Evolutionary conservation across 1,140 invertebrate species (phyloP).

Genomic region (Anadara kagoshimensis): DNA sequence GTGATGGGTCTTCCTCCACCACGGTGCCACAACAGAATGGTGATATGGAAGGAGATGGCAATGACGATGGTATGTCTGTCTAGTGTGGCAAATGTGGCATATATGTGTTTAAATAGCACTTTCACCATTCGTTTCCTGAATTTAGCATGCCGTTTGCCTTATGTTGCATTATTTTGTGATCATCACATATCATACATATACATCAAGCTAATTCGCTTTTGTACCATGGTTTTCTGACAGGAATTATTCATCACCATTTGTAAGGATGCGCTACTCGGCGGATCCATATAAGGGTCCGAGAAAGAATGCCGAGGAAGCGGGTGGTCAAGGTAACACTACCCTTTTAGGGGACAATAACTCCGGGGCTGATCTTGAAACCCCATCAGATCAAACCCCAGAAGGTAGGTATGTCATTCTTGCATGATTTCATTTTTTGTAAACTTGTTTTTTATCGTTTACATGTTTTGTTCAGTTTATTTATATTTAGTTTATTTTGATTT

Average conservation of each 20-base stretch:
- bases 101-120: no score
- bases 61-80: constrained; percentile 7
- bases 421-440: no score
- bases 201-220: no score
- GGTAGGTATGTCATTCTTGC: constrained; percentile 3
- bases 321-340: no score
- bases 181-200: no score
- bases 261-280: constrained; percentile 3
- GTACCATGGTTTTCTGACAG: no score
- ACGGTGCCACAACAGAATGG: constrained; percentile 11
- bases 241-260: no score
- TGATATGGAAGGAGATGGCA: constrained; percentile 22
- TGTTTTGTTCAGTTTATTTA: constrained; percentile 32
- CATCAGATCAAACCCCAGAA: neutral
- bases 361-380: neutral
- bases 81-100: no score
- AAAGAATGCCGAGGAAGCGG: neutral
- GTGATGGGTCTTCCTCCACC: neutral
- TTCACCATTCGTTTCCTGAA: no score
- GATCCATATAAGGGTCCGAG: constrained; percentile 12
- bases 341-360: no score
- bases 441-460: neutral
- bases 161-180: no score
- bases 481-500: constrained; percentile 43
- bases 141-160: no score